Evolutionary conservation across 2,888 invertebrate genomes (phyloP), one percentile per base, ranked within the genome.

Genomic region (Rhamnusium bicolor): DNA sequence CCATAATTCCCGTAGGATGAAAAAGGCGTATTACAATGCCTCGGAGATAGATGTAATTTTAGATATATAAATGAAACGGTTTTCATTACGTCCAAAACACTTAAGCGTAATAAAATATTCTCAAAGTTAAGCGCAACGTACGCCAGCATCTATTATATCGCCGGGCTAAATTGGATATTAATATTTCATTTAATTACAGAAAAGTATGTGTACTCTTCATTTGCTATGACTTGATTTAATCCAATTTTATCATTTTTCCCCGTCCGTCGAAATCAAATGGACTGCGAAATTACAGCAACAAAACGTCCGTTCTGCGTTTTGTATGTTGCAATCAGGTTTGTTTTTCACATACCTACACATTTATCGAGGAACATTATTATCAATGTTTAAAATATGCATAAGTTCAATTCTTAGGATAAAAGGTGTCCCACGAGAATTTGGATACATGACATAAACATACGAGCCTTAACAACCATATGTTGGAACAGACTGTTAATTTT

Each of bases 121-220:
- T 83, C 84, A 84, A 84, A 84, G 84, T 81, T 82, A 80, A 80
- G 81, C 80, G 81, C 68, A 40, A 65, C 51, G 71, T 65, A 73
- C 76, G 76, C 54, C 71, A 73, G 71, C 78, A 78, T 79, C 80
- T 77, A 81, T 80, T 80, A 80, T 79, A 77, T 73, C 76, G 74
- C 79, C 77, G 73, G 78, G 78, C 79, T 69, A 80, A 85, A 84
- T 85, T 84, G 84, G 84, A 83, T 84, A 84, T 85, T 84, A 85
- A 85, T 85, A 85, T 84, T 85, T 84, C 82, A 84, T 84, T 83
- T 85, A 82, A 83, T 84, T 85, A 84, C 81, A 83, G 82, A 84
- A 84, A 85, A 85, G 85, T 84, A 83, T 83, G 79, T 81, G 80
- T 80, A 78, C 80, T 80, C 75, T 80, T 77, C 79, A 75, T 76